Percentiles rank a stretch among this genome's conserved stretches.
These are phyloP conservation scores for Apeira syringaria DNA, from an alignment of 2,888 invertebrate species.

Conservation along the genomic window DNA sequence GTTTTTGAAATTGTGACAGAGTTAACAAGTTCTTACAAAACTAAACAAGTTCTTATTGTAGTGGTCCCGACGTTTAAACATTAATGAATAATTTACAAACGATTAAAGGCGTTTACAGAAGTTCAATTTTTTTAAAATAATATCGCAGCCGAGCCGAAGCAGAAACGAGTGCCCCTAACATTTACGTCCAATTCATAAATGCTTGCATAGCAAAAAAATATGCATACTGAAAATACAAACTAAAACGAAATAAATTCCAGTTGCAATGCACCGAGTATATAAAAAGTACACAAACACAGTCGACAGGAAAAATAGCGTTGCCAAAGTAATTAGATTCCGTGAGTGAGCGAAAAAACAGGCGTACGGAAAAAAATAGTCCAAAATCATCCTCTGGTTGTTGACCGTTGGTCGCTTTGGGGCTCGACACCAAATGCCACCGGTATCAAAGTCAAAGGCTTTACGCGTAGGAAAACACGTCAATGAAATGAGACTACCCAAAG, in stretches of 20 bases:
- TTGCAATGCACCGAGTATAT: slow-evolving; percentile 7
- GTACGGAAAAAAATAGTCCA: slow-evolving; percentile 20
- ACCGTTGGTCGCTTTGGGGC: slow-evolving; percentile 8
- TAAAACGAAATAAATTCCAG: slow-evolving; percentile 1
- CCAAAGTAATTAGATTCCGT: slow-evolving; percentile 33
- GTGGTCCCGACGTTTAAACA: no score
- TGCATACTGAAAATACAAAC: neutral
- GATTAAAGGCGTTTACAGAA: no score
- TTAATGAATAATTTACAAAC: no score
- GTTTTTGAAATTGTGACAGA: no score
- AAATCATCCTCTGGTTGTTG: slow-evolving; percentile 17
- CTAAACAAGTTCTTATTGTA: no score
- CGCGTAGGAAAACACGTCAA: slow-evolving; percentile 9
- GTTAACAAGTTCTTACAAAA: no score
- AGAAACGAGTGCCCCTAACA: no score
- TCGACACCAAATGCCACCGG: slow-evolving; percentile 1
- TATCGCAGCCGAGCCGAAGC: no score
- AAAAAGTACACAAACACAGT: slow-evolving; percentile 17
- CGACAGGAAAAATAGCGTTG: slow-evolving; percentile 17
- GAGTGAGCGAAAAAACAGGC: slow-evolving; percentile 24
- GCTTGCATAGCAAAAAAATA: neutral
- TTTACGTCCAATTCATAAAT: neutral
- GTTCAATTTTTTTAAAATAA: no score
- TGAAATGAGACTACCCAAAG: slow-evolving; percentile 12
- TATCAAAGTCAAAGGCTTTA: slow-evolving; percentile 15